A percentile compares a stretch with the other conserved stretches of the same genome.
phyloP scores from a whole-genome alignment of 2,797 vertebrate genomes.

The Amphiprion clarkii region DNA sequence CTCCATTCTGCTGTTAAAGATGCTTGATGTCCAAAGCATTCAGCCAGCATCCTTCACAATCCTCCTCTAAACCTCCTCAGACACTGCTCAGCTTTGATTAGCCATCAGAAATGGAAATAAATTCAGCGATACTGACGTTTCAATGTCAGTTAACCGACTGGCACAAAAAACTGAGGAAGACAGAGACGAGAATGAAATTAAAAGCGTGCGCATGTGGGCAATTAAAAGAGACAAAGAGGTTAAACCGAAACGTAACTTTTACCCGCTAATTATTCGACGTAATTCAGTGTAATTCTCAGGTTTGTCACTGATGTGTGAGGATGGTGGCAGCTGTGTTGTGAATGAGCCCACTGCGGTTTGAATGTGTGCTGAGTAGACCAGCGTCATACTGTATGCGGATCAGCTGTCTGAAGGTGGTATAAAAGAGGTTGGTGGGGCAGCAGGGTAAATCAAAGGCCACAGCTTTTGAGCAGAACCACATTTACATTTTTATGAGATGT shows the following conservation, averaged over 20 bases:
- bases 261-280: not conserved
- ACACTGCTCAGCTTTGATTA: not conserved
- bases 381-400: not conserved
- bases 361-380: slow-evolving; percentile 5
- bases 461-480: slow-evolving; percentile 53
- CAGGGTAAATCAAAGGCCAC: slow-evolving; percentile 49
- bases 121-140: not conserved
- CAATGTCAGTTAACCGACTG: not conserved
- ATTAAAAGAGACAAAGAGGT: not conserved
- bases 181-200: not conserved
- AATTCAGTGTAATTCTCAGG: not conserved
- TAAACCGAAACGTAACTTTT: not conserved
- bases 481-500: slow-evolving; percentile 67
- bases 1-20: no score
- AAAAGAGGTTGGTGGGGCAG: slow-evolving; percentile 8
- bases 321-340: not conserved
- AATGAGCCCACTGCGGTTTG: not conserved
- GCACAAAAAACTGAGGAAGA: not conserved
- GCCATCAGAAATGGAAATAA: slow-evolving; percentile 4
- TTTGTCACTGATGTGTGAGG: not conserved
- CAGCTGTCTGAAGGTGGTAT: not conserved
- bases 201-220: not conserved
- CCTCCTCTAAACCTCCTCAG: slow-evolving; percentile 1
- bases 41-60: not conserved
- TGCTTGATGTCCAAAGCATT: no score